These are phyloP conservation scores for Serrognathus titanus DNA, from an alignment of 2,888 invertebrate species.

Conservation along the genomic window DNA sequence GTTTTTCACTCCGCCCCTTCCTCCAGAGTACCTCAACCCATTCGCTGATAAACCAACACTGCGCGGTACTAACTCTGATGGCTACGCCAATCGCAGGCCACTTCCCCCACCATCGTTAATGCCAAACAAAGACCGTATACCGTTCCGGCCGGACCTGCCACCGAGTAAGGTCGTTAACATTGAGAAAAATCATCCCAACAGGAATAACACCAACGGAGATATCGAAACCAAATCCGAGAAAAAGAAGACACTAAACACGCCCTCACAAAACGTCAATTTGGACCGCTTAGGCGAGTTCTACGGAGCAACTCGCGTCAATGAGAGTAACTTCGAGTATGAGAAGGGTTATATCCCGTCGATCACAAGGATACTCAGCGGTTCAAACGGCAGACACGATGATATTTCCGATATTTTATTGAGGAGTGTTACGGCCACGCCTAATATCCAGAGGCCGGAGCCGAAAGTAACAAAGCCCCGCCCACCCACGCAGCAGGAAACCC, in stretches of 20 bases:
- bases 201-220: slow-evolving; percentile 18
- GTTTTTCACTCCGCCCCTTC: slow-evolving; percentile 75
- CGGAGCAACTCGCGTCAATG: slow-evolving; percentile 40
- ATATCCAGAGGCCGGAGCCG: slow-evolving; percentile 30
- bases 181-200: slow-evolving; percentile 26
- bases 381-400: slow-evolving; percentile 79
- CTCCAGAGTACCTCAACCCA: slow-evolving; percentile 79
- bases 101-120: slow-evolving; percentile 81
- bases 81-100: slow-evolving; percentile 69
- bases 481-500: slow-evolving; percentile 2
- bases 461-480: slow-evolving; percentile 21
- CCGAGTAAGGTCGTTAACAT: slow-evolving; percentile 43
- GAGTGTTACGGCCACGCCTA: slow-evolving; percentile 60
- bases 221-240: slow-evolving; percentile 51
- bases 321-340: slow-evolving; percentile 47
- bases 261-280: slow-evolving; percentile 60
- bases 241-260: slow-evolving; percentile 73
- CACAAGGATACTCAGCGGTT: slow-evolving; percentile 79
- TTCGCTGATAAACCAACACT: slow-evolving; percentile 87
- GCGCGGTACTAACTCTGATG: slow-evolving; percentile 61
- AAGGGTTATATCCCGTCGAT: slow-evolving; percentile 68
- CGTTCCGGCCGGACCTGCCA: slow-evolving; percentile 67
- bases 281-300: slow-evolving; percentile 44
- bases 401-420: slow-evolving; percentile 73
- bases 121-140: slow-evolving; percentile 79